These are phyloP conservation scores for Endomychus coccineus DNA, from an alignment of 2,888 invertebrate species.

Conservation along the genomic window DNA sequence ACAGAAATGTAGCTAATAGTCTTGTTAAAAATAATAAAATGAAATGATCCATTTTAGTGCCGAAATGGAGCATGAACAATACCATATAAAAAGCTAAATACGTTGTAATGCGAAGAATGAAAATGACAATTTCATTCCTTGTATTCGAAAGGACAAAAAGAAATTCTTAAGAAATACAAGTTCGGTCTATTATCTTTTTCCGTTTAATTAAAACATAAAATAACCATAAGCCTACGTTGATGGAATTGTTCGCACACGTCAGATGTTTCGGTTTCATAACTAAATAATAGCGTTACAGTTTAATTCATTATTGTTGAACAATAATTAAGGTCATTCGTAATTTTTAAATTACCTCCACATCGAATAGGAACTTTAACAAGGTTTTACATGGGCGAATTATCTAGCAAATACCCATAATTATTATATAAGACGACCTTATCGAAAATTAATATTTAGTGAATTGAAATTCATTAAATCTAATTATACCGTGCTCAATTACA, in stretches of 20 bases:
- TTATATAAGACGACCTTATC: too few relatives aligned
- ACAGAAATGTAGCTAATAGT: not conserved
- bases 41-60: conserved; percentile 18
- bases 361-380: too few relatives aligned
- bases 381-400: too few relatives aligned
- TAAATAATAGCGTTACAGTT: too few relatives aligned
- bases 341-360: too few relatives aligned
- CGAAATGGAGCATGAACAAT: conserved; percentile 21
- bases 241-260: conserved; percentile 29
- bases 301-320: too few relatives aligned
- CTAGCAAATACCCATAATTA: too few relatives aligned
- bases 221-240: conserved; percentile 31
- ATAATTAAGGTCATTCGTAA: too few relatives aligned
- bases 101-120: conserved; percentile 34
- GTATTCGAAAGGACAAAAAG: conserved; percentile 31
- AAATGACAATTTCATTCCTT: conserved; percentile 40
- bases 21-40: conserved; percentile 16
- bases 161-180: conserved; percentile 29
- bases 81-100: conserved; percentile 24
- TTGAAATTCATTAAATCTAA: too few relatives aligned
- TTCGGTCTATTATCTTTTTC: conserved; percentile 38
- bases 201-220: conserved; percentile 42
- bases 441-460: too few relatives aligned
- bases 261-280: conserved; percentile 26
- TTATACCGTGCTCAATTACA: too few relatives aligned